Evolutionary conservation across 1,140 invertebrate species (phyloP), one percentile per base, ranked within the genome.

Genomic region (Pseudomyrmex concolor): DNA sequence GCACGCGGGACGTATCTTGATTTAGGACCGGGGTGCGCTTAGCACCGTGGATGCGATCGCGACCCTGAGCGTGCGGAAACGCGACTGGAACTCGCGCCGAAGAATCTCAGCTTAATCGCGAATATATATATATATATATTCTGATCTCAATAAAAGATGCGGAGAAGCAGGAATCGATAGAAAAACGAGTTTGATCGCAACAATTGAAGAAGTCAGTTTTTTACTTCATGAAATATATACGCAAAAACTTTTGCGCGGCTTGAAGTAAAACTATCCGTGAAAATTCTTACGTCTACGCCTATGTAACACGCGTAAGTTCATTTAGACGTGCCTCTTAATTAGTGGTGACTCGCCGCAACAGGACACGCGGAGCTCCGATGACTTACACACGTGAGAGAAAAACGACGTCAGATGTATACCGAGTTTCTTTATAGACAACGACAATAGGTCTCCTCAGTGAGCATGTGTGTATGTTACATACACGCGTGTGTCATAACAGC

Each of bases 1-100:
- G 78, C 78, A 73, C 57, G 57, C 68, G 68, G 48, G 78, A 82
- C 78, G 71, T 82, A 82, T 82, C 78, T 82, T 82, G 78, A 82
- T 82, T 74, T 82, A 74, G 57, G 70, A 72, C 59, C 62, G 25
- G 45, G 67, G 76, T 70, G 63, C 45, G 76, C 19, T 78, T 80
- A 80, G 66, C 76, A 66, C 34, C 34, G 76, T 55, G 64, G 64
- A 78, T 70, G 76, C 19, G 64, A 80, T 80, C 66, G 76, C 66
- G 76, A 80, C 43, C 19, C 25, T 70, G 34, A 25, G 51, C 64
- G 54, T 17, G 76, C 66, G 66, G 76, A 80, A 71, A 71, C 12
- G 66, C 66, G 54, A 17, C 54, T 71, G 34, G 34, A 67, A 67
- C 63, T 76, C 34, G 34, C 13, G 15, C 10, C 55, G 3, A 43